Percentiles rank a stretch among this genome's conserved stretches.
Evolutionary conservation across 2,797 vertebrate species (phyloP).

Genomic region (Cossypha caffra): DNA sequence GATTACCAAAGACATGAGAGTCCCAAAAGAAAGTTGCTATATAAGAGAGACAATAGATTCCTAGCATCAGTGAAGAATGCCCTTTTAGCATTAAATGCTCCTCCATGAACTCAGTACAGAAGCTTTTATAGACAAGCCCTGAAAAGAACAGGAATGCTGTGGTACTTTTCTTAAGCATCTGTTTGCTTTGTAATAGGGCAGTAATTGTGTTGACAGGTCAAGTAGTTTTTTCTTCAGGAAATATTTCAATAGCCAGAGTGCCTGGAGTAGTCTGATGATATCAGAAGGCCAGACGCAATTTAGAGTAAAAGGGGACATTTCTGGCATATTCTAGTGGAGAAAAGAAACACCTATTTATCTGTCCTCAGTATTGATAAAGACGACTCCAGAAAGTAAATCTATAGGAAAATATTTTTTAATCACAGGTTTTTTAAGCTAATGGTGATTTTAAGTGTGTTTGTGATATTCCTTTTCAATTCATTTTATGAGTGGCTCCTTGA

Average conservation of each 20-base stretch:
- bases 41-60: background rate
- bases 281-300: background rate
- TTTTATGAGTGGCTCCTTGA: background rate
- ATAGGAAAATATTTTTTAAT: background rate
- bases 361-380: background rate
- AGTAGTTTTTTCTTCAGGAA: constrained; percentile 15
- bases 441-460: background rate
- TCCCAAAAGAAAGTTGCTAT: background rate
- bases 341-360: background rate
- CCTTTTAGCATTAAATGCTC: background rate
- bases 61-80: background rate
- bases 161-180: background rate
- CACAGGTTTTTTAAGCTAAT: background rate
- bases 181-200: background rate
- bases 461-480: background rate
- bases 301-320: background rate
- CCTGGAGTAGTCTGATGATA: background rate
- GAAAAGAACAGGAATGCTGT: background rate
- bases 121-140: background rate
- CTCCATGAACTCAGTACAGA: background rate
- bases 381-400: background rate
- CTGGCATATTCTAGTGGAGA: background rate
- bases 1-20: background rate
- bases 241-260: background rate
- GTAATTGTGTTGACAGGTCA: background rate